Percentiles rank a stretch among this genome's conserved stretches.
Evolutionary conservation across 1,140 invertebrate genomes (phyloP).

Genomic region (Halesus radiatus): DNA sequence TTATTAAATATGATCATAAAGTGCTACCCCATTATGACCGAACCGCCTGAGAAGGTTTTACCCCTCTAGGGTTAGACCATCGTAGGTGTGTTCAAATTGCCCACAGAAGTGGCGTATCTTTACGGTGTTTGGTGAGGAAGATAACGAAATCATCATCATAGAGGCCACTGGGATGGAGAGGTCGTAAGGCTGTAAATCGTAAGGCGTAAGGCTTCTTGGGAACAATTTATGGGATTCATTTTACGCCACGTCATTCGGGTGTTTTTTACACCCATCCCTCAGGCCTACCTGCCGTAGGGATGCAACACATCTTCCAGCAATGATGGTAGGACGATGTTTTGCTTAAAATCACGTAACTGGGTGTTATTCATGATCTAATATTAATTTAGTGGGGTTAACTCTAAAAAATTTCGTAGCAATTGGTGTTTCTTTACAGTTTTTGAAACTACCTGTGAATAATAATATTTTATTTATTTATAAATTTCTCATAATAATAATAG

Average conservation of each 20-base stretch:
- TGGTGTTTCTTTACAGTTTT: too few relatives aligned
- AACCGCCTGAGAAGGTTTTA: too few relatives aligned
- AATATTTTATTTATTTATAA: too few relatives aligned
- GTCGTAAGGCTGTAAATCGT: background rate
- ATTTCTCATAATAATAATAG: too few relatives aligned
- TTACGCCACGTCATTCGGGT: constrained; percentile 49
- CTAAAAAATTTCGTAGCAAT: too few relatives aligned
- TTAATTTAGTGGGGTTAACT: too few relatives aligned
- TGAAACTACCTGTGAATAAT: too few relatives aligned
- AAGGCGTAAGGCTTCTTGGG: background rate
- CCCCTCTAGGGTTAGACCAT: background rate
- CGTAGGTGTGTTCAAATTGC: constrained; percentile 32
- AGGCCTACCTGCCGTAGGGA: constrained; percentile 2
- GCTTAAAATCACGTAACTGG: background rate
- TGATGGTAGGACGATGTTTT: background rate
- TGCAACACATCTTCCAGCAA: background rate
- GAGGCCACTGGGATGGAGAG: background rate
- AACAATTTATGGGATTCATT: constrained; percentile 53
- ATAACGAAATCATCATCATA: constrained; percentile 42
- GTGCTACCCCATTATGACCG: too few relatives aligned
- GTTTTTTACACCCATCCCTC: constrained; percentile 32
- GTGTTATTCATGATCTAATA: too few relatives aligned
- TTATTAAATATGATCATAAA: too few relatives aligned
- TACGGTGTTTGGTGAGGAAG: constrained; percentile 33
- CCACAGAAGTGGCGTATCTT: constrained; percentile 29